These are phyloP conservation scores for Larimichthys crocea DNA, from an alignment of 2,113 vertebrate genomes.

Conservation along the genomic window DNA sequence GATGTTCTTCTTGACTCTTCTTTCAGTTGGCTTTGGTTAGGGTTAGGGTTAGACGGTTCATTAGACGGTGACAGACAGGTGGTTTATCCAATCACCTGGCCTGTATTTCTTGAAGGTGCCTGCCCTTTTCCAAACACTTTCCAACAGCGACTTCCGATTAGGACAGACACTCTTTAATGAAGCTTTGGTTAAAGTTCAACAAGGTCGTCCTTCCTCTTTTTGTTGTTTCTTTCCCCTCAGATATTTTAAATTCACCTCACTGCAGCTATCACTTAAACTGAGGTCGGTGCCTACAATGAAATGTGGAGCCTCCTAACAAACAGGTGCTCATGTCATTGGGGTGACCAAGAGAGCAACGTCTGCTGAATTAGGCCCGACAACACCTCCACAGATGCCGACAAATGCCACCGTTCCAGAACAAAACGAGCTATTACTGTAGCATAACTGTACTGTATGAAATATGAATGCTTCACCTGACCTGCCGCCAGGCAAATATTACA, in stretches of 20 bases:
- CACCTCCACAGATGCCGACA: conserved; percentile 22
- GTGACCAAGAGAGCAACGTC: not conserved
- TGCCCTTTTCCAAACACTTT: too few species aligned
- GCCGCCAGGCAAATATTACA: conserved; percentile 56
- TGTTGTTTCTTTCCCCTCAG: not conserved
- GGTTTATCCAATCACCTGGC: too few species aligned
- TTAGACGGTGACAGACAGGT: too few species aligned
- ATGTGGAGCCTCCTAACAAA: not conserved
- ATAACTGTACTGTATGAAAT: conserved; percentile 53
- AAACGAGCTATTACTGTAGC: conserved; percentile 56
- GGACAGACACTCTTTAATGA: not conserved
- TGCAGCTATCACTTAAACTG: not conserved
- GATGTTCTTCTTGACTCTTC: too few species aligned
- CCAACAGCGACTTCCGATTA: too few species aligned
- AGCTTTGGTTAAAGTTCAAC: conserved; percentile 10
- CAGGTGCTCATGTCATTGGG: not conserved
- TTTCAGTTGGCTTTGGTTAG: too few species aligned
- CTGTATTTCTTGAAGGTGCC: too few species aligned
- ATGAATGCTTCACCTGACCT: conserved; percentile 48
- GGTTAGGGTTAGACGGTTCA: too few species aligned
- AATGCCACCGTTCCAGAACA: conserved; percentile 8
- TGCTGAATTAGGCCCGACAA: conserved; percentile 18
- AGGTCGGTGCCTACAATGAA: not conserved
- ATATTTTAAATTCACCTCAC: not conserved
- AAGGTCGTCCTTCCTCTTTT: not conserved